These are phyloP conservation scores for Aurelia aurita DNA, from an alignment of 30 jellyfish, hydroid and myxozoan species.

Conservation along the genomic window DNA sequence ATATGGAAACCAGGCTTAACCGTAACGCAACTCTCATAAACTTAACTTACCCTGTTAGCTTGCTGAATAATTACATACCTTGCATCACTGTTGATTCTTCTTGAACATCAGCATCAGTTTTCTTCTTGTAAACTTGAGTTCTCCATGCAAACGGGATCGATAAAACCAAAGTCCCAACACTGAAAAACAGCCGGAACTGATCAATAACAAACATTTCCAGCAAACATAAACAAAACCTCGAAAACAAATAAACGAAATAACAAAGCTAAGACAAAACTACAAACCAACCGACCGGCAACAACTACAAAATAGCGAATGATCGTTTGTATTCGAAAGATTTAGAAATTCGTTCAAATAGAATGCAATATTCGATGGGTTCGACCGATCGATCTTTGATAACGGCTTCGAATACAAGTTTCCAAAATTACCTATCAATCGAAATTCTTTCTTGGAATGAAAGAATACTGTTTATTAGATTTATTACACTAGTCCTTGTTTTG, in stretches of 20 bases:
- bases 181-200: conserved; percentile 52
- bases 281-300: conserved; percentile 13
- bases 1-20: no score
- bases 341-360: conserved; percentile 12
- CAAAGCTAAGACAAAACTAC: background rate
- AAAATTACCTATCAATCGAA: no score
- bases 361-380: background rate
- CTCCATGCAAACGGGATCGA: conserved; percentile 65
- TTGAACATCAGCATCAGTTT: no score
- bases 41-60: no score
- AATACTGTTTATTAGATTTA: no score
- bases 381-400: no score
- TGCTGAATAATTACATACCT: no score
- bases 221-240: background rate
- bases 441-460: no score
- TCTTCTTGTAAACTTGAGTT: conserved; percentile 45
- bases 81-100: no score
- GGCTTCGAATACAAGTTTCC: no score
- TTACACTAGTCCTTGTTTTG: no score
- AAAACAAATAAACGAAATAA: background rate
- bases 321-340: background rate
- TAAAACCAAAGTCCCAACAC: conserved; percentile 43
- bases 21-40: no score
- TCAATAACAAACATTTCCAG: conserved; percentile 36
- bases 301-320: background rate